A percentile compares a stretch with the other conserved stretches of the same genome.
These are phyloP conservation scores for Malurus leucopterus DNA, from an alignment of 2,797 vertebrate species.

Conservation along the genomic window DNA sequence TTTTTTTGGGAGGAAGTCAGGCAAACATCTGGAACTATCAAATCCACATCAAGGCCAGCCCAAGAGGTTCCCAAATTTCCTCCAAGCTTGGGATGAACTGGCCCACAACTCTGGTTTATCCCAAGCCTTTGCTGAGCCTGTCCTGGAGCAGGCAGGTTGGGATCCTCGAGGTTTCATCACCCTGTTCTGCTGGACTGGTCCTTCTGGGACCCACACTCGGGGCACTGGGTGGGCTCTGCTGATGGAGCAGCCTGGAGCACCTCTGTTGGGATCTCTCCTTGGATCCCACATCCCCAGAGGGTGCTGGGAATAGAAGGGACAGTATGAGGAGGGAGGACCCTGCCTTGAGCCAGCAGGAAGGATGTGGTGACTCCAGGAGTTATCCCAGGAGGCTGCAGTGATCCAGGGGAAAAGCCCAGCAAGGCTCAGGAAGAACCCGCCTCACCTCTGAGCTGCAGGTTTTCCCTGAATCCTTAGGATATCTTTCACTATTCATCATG, in stretches of 20 bases:
- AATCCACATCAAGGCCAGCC: background rate
- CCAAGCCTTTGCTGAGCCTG: accelerated
- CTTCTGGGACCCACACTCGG: background rate
- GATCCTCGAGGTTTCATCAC: background rate
- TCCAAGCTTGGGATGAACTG: background rate
- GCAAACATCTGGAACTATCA: background rate
- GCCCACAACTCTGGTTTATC: background rate
- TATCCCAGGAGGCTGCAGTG: background rate
- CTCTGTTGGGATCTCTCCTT: background rate
- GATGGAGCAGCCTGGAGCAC: accelerated
- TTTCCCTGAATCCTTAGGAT: background rate
- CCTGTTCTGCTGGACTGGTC: background rate
- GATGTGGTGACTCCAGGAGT: background rate
- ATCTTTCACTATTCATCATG: accelerated
- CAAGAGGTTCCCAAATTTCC: accelerated
- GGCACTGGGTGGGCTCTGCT: background rate
- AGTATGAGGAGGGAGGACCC: accelerated
- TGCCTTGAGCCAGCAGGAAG: accelerated
- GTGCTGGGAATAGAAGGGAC: background rate
- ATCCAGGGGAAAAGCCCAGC: background rate
- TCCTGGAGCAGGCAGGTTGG: background rate
- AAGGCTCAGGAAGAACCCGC: background rate
- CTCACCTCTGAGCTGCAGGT: background rate
- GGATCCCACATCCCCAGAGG: background rate
- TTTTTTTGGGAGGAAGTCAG: background rate